Evolutionary conservation across 1,140 invertebrate species (phyloP), one percentile per base, ranked within the genome.

Genomic region (Neotoxoptera formosana): DNA sequence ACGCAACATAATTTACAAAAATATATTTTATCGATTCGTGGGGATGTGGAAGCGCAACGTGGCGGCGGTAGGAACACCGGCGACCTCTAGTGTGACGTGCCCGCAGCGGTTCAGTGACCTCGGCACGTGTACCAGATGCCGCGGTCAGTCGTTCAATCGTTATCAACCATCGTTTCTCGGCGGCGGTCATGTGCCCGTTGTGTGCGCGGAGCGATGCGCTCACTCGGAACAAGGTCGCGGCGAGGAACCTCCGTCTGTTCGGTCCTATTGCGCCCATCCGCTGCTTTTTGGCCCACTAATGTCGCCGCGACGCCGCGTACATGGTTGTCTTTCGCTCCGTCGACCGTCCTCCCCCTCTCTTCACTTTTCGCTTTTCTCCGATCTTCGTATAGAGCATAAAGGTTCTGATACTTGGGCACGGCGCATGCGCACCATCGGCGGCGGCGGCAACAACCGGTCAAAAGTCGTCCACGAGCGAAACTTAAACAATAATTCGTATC

Each of bases 111-210:
- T 93, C 91, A 93, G 91, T 93, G 91, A 93, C 91, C 91, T 93
- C 91, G 91, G 91, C 91, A 93, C 91, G 91, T 93, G 91, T 93
- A 86, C 67, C 91, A 93, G 91, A 93, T 86, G 81, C 91, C 91
- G 91, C 91, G 91, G 91, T 93, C 91, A 93, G 91, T 93, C 34
- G 91, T 93, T 47, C 91, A 41, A 81, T 84, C 91, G 21, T 67
- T 47, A 47, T 41, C 90, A 53, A 86, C 60, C 89, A 36, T 89
- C 48, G 87, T 89, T 89, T 67, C 7, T 60, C 56, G 36, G 25
- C 36, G 20, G 34, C 36, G 89, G 53, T 30, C 25, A 56, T 53
- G 3, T n/a, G 30, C 30, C n/a, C 9, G 67, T 36, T 2, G 45
- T 91, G 41, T 11, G 30, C 23, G 90, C 45, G 60, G 7, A 56